Base-by-base conservation (phyloP, 2,113 vertebrate species). In the Marmota flaviventris region DNA sequence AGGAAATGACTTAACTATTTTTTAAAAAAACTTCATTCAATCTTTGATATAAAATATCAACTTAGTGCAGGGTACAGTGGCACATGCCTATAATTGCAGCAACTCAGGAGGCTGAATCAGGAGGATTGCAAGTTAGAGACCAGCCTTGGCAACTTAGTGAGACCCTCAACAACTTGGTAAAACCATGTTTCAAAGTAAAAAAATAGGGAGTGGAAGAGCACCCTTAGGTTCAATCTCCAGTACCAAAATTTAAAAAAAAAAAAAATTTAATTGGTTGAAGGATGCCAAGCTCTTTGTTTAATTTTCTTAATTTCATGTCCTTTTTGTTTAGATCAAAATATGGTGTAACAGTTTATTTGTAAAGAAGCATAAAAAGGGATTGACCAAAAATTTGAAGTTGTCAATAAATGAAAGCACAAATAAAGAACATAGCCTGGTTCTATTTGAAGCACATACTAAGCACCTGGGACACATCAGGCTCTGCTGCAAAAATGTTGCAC, bases 251-350 rank as follows among this genome's bases (percentile, higher is more conserved):
- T 45, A 45, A 45, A 45, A 45, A 45, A 45, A 45, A 45, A 45
- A 8, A n/a, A n/a, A n/a, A n/a, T n/a, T 24, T 61, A 24, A 61
- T 61, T 18, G 8, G 22, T 48, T 39, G 76, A 93, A 94, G 42
- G 29, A 29, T 51, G 1, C 1, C 32, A 27, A 76, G 32, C 37
- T 82, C 6, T 20, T 18, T n/a, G 8, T 10, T 69, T 22, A 12
- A 27, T 39, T 61, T 39, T 61, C 29, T 48, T 39, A 32, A 63
- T 48, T 25, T 87, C n/a, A 56, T 2, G 1, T 0, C 4, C 10
- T 29, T 94, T 91, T 34, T 45, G 20, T 84, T 85, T 53, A 20
- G 2, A 34, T 89, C 39, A 69, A 92, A 92, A 95, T 22, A 67
- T 53, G 34, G 18, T 63, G 14, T 16, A 16, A 27, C 51, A 65